A percentile compares a stretch with the other conserved stretches of the same genome.
Evolutionary conservation across 2,888 invertebrate genomes (phyloP).

Genomic region (Euzetes globulus): DNA sequence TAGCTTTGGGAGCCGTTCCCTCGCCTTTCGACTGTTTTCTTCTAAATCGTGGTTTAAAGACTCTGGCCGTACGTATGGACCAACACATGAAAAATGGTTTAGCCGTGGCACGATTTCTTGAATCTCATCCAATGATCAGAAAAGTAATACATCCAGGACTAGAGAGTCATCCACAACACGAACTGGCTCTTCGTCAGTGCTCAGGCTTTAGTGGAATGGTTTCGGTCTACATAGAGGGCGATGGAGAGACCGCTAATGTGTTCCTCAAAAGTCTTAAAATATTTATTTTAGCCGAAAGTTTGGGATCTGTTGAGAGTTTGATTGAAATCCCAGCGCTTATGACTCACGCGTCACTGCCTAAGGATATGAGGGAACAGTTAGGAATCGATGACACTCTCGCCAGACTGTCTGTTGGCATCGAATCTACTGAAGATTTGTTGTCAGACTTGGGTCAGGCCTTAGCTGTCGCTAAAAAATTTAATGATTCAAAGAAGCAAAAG

Average conservation of each 20-base stretch:
- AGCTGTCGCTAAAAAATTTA: conserved; percentile 21
- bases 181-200: conserved; percentile 68
- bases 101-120: conserved; percentile 69
- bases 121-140: conserved; percentile 66
- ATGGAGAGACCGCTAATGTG: conserved; percentile 37
- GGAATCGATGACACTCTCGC: conserved; percentile 78
- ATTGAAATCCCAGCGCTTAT: conserved; percentile 88
- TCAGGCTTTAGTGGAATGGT: conserved; percentile 86
- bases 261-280: conserved; percentile 47
- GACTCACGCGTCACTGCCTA: conserved; percentile 89
- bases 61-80: conserved; percentile 82
- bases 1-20: conserved; percentile 84
- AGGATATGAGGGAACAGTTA: conserved; percentile 60
- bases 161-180: conserved; percentile 75
- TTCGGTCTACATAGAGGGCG: conserved; percentile 66
- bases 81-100: conserved; percentile 72
- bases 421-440: conserved; percentile 75
- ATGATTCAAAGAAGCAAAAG: conserved; percentile 12
- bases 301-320: conserved; percentile 90
- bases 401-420: conserved; percentile 81
- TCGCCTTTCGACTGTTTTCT: conserved; percentile 93
- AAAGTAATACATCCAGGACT: conserved; percentile 63
- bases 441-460: conserved; percentile 76
- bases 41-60: conserved; percentile 87
- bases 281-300: conserved; percentile 81